Base-by-base conservation (phyloP, 2,888 invertebrate species). In the Trissonchulus latispiculum region DNA sequence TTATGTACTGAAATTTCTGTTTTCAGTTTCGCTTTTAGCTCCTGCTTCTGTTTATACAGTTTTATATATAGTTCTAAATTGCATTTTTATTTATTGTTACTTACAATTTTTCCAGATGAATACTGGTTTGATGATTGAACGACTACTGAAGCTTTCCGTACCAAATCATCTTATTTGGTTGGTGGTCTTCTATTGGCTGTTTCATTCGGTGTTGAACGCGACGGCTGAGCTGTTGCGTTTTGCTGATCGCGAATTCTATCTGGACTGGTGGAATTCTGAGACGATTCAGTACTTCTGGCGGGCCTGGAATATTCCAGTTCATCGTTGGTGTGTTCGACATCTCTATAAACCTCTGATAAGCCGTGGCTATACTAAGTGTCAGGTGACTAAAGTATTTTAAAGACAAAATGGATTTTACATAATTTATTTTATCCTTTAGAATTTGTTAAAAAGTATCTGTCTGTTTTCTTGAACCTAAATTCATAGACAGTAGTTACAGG, bases 101-200 rank as follows among this genome's bases (percentile, higher is more conserved):
- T n/a, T n/a, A n/a, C n/a, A n/a, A n/a, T n/a, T 80, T 78, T 85
- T 85, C 59, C 84, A 93, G 80, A 92, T 96, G 92, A 91, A 95
- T 82, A 87, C 90, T 76, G 88, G 91, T 36, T 89, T 90, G 82
- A 91, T 93, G 75, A 89, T 91, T 1, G 99, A 99, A 84, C 87
- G 97, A 80, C 86, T 99, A 67, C 87, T 99, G 35, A 99, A 99
- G 86, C 87, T 99, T 75, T 92, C 97, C 73, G 80, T 97, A 75
- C 97, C 99, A 1, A 99, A 99, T 85, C 96, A 96, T 84, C 86
- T 97, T 73, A 90, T 95, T 77, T 99, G 97, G 97, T 86, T 99
- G 75, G 91, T 95, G 78, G 91, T 92, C 85, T 99, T 99, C 87
- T 99, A 99, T 85, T 87, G 95, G 78, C 86, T 88, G 75, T 99